A percentile compares a stretch with the other conserved stretches of the same genome.
Evolutionary conservation across 2,888 invertebrate genomes (phyloP).

Genomic region (Prosopocoilus inquinatus): DNA sequence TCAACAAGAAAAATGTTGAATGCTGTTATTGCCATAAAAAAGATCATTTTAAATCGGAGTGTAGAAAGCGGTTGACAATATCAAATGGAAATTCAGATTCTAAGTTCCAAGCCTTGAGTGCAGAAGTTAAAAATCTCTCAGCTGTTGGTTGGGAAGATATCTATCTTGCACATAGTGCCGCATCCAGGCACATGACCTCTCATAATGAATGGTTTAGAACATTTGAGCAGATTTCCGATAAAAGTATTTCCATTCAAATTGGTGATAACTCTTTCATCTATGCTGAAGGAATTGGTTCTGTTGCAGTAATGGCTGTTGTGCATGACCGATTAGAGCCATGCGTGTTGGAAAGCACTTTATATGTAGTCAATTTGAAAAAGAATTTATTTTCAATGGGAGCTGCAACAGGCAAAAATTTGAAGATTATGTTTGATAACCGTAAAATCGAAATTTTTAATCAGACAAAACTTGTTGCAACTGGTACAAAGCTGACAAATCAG

Average conservation of each 20-base stretch:
- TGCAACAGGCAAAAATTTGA: not conserved
- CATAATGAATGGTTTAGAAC: not conserved
- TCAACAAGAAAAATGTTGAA: not conserved
- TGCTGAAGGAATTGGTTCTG: constrained; percentile 6
- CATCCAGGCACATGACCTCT: not conserved
- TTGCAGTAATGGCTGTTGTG: not conserved
- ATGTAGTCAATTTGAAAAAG: not conserved
- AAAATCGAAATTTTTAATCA: too few species aligned
- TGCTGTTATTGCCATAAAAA: not conserved
- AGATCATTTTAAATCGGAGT: not conserved
- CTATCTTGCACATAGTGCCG: constrained; percentile 6
- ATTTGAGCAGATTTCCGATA: not conserved
- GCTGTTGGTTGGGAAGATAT: not conserved
- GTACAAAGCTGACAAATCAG: constrained; percentile 9
- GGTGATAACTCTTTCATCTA: constrained; percentile 9
- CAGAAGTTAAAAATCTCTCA: not conserved
- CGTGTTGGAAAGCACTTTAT: not conserved
- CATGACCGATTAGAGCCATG: not conserved
- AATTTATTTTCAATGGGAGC: constrained; percentile 1
- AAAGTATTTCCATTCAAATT: constrained; percentile 4
- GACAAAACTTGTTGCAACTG: not conserved
- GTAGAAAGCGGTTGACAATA: too few species aligned
- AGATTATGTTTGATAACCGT: not conserved
- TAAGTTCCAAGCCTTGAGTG: too few species aligned
- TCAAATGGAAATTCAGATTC: too few species aligned